Conservation (phyloP, 2,888 invertebrate genomes). For the Lepidocyrtoides sp. region DNA sequence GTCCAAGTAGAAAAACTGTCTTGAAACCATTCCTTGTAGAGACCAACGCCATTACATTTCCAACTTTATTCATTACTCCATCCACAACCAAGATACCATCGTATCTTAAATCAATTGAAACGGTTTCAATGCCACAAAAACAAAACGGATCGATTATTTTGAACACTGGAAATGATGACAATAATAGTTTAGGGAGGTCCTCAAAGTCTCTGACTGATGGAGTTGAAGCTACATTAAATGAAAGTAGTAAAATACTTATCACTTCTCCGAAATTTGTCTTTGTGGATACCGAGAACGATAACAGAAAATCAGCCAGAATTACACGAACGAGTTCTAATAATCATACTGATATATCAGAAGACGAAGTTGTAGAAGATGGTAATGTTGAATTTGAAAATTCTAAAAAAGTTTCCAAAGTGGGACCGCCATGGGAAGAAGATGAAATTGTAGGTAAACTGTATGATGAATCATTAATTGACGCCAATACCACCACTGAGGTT, state of each 20-base stretch:
- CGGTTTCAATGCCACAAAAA: background rate
- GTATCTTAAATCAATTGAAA: background rate
- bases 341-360: background rate
- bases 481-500: slow-evolving; percentile 38
- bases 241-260: background rate
- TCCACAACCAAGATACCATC: background rate
- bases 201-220: background rate
- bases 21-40: background rate
- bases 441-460: slow-evolving; percentile 20
- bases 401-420: background rate
- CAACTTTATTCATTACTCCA: background rate
- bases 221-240: background rate
- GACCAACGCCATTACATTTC: background rate
- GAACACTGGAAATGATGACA: background rate
- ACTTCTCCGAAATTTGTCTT: slow-evolving; percentile 6
- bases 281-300: no score
- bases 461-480: background rate
- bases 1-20: background rate
- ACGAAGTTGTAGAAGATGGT: background rate
- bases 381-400: background rate
- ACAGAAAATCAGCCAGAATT: no score
- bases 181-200: background rate
- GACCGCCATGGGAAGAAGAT: slow-evolving; percentile 64
- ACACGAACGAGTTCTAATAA: background rate
- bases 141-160: background rate